Percentiles rank a stretch among this genome's conserved stretches.
Evolutionary conservation across 2,113 vertebrate species (phyloP).

Genomic region (Dinomys branickii): DNA sequence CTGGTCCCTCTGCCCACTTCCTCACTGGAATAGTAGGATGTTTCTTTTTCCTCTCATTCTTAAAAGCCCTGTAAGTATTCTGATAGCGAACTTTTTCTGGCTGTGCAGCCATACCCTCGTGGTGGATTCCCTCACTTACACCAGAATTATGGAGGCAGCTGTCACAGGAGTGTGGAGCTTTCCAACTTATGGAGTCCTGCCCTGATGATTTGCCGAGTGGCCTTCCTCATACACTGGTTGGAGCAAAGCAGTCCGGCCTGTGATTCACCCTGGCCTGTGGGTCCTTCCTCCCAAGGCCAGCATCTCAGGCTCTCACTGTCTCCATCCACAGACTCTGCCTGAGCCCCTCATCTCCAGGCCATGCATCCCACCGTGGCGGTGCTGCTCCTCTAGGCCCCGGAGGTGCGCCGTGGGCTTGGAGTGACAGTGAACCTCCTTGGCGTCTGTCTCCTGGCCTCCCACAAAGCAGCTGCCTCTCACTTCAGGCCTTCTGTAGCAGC

Average conservation of each 20-base stretch:
- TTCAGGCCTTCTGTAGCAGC: not conserved
- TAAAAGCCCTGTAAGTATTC: not conserved
- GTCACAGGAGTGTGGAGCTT: not conserved
- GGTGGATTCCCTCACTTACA: not conserved
- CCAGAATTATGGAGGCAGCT: not conserved
- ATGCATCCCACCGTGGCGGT: not conserved
- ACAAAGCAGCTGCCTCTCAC: too few relatives aligned
- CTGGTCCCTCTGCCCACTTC: too few relatives aligned
- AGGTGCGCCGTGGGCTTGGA: not conserved
- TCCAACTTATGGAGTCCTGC: rapidly evolving
- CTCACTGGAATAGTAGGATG: rapidly evolving
- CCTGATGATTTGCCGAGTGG: rapidly evolving
- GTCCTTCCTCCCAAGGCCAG: rapidly evolving
- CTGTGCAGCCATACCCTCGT: not conserved
- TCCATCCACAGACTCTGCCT: not conserved
- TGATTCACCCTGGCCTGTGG: rapidly evolving
- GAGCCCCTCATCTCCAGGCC: not conserved
- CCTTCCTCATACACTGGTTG: rapidly evolving
- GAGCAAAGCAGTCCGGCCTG: not conserved
- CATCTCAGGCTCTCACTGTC: rapidly evolving
- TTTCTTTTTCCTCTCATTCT: not conserved
- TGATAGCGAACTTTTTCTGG: not conserved
- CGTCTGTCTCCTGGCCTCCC: too few relatives aligned
- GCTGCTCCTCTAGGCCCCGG: not conserved
- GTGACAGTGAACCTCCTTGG: not conserved